A percentile compares a stretch with the other conserved stretches of the same genome.
These are phyloP conservation scores for Epinotia nisella DNA, from an alignment of 2,888 invertebrate species.

Conservation along the genomic window DNA sequence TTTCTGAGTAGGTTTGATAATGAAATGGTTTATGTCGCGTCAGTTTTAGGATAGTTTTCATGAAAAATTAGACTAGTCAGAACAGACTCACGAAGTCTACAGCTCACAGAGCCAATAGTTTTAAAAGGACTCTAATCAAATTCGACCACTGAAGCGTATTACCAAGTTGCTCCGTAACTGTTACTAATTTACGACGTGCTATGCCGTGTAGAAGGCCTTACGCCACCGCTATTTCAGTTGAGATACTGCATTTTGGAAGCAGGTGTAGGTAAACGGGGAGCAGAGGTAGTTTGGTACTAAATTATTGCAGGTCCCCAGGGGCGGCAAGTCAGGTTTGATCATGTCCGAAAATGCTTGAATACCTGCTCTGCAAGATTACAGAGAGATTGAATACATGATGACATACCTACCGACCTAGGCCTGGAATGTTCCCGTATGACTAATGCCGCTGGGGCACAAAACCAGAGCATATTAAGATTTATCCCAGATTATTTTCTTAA, in stretches of 20 bases:
- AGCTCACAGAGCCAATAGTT: too few relatives aligned
- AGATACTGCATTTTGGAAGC: conserved; percentile 2
- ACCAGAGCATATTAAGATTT: neutral
- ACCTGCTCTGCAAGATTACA: conserved; percentile 26
- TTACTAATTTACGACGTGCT: neutral
- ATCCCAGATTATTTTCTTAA: too few relatives aligned
- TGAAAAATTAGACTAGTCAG: too few relatives aligned
- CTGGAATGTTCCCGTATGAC: neutral
- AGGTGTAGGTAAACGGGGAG: neutral
- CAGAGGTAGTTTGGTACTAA: neutral
- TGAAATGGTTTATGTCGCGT: too few relatives aligned
- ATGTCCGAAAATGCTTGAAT: conserved; percentile 23
- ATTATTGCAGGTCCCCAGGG: conserved; percentile 29
- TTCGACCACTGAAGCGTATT: neutral
- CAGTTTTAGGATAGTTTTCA: too few relatives aligned
- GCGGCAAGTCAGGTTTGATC: conserved; percentile 21
- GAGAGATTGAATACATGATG: conserved; percentile 17
- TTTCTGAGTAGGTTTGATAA: too few relatives aligned
- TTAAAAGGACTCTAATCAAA: too few relatives aligned
- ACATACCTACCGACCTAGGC: conserved; percentile 5
- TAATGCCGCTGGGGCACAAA: neutral
- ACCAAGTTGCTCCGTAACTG: neutral
- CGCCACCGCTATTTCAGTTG: neutral
- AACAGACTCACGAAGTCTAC: too few relatives aligned
- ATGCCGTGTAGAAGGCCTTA: neutral